Percentiles rank a stretch among this genome's conserved stretches.
Evolutionary conservation across 2,113 vertebrate genomes (phyloP).

Genomic region (Cettia cetti): DNA sequence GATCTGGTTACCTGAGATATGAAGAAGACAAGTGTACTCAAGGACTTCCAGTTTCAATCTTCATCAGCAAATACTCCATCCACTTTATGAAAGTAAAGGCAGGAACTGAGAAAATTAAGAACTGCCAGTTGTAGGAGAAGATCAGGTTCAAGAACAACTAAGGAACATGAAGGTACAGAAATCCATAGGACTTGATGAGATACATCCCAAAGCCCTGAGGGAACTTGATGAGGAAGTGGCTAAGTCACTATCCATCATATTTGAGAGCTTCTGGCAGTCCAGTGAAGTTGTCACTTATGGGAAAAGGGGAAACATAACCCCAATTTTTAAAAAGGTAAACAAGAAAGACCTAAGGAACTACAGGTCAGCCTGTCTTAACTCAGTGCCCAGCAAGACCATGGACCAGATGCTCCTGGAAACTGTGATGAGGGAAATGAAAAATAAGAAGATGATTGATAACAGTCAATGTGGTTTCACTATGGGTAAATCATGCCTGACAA

Average conservation of each 20-base stretch:
- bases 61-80: background rate
- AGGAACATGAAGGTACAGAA: background rate
- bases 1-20: background rate
- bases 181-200: background rate
- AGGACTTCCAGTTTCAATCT: background rate
- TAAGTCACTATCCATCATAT: background rate
- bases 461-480: fast-evolving
- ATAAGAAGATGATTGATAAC: background rate
- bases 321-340: background rate
- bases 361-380: background rate
- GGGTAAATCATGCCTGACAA: background rate
- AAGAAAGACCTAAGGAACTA: background rate
- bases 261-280: background rate
- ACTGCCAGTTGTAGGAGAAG: background rate
- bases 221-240: background rate
- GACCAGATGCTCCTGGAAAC: background rate
- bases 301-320: background rate
- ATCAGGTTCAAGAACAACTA: background rate
- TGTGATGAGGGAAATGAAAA: background rate
- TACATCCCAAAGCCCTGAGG: background rate
- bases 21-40: background rate
- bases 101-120: background rate
- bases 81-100: background rate
- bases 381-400: background rate
- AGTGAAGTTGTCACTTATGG: background rate